phyloP scores from a whole-genome alignment of 2,113 vertebrate genomes.

The Lagenorhynchus albirostris region DNA sequence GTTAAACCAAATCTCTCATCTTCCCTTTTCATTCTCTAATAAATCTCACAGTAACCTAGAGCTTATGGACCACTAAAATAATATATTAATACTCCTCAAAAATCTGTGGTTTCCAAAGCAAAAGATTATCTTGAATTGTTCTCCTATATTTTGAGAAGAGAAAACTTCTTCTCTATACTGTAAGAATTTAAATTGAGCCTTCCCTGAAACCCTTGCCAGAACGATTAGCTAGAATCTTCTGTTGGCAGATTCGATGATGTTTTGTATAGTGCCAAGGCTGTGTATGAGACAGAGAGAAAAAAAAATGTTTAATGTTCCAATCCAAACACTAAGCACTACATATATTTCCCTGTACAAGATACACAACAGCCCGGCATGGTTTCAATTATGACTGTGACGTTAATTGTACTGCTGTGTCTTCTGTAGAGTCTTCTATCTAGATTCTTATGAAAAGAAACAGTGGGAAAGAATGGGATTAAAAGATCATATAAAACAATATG shows the following conservation, averaged over 20 bases:
- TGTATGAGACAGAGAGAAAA: not conserved
- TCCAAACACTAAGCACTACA: slow-evolving; percentile 61
- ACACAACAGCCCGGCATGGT: slow-evolving; percentile 75
- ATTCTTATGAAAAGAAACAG: slow-evolving; percentile 78
- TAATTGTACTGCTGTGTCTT: slow-evolving; percentile 76
- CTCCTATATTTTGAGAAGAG: slow-evolving; percentile 55
- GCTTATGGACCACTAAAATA: not conserved
- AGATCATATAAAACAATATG: slow-evolving; percentile 70
- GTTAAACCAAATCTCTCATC: not conserved
- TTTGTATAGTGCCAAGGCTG: slow-evolving; percentile 63
- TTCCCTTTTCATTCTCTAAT: not conserved
- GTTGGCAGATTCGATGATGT: slow-evolving; percentile 20
- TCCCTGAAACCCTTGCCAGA: slow-evolving; percentile 71
- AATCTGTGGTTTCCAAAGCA: not conserved
- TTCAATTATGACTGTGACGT: slow-evolving; percentile 76
- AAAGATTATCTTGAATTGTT: slow-evolving; percentile 66
- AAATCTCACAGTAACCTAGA: not conserved
- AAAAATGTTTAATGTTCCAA: slow-evolving; percentile 59
- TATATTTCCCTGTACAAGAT: slow-evolving; percentile 76
- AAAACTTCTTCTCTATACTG: slow-evolving; percentile 62
- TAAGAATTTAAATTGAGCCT: slow-evolving; percentile 66
- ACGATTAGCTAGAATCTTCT: slow-evolving; percentile 49
- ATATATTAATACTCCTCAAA: not conserved
- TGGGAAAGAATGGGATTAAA: slow-evolving; percentile 77
- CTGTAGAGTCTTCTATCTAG: slow-evolving; percentile 74